Evolutionary conservation across 2,888 invertebrate genomes (phyloP), one percentile per base, ranked within the genome.

Genomic region (Euzetes globulus): DNA sequence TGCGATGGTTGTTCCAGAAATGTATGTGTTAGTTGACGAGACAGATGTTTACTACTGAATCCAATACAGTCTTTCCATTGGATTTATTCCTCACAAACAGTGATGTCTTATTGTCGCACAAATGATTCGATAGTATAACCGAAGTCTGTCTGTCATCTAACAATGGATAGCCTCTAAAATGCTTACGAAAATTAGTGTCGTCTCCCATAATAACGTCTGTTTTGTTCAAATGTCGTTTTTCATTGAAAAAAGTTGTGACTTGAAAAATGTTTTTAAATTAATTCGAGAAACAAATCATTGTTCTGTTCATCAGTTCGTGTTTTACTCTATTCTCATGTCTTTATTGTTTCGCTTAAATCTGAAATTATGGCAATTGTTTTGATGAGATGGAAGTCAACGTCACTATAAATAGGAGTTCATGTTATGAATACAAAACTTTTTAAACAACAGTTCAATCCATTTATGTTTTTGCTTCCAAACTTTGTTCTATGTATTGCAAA

Each of bases 301-400:
- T 17, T 50, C 25, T 55, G 13, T 55, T 52, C n/a, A 7, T 52
- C 19, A n/a, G 55, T 19, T 55, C 22, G 22, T 55, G 55, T 50
- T 50, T 5, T 22, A 55, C 6, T 25, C 22, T 55, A 55, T 55
- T 55, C 7, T 55, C 13, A 55, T 22, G 55, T 25, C 22, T 55
- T 55, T 55, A 25, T 55, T 55, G 55, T 55, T 22, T 55, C 9
- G 6, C 22, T 55, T 55, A 55, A 55, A 55, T 55, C 55, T 55
- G 33, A 63, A 63, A 63, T 63, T 29, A 37, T 33, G 63, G 37
- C 29, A 63, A 63, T 63, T n/a, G 63, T 63, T 63, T 58, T 58
- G 63, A 63, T 63, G 29, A 63, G 33, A 58, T 47, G 47, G 17
- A 55, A 25, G 55, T 1, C 19, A 50, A 50, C 22, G 25, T 11